Evolutionary conservation across 92 coral and sea anemone genomes (phyloP).

Genomic region (Blastomussa wellsi): DNA sequence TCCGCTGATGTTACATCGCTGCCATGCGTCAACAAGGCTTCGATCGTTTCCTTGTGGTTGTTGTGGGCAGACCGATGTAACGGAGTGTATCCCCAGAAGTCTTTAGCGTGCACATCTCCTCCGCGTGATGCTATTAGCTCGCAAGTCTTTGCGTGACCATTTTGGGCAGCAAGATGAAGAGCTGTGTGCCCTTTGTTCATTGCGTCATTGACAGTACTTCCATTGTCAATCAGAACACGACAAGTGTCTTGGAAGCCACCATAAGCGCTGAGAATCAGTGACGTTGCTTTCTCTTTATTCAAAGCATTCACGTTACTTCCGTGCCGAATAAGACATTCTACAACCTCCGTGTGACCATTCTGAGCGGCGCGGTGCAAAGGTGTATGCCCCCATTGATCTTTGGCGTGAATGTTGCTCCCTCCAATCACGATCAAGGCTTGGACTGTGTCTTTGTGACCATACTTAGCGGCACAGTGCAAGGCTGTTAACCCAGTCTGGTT

Average conservation of each 20-base stretch:
- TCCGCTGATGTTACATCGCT: conserved; percentile 64
- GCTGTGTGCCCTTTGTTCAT: conserved; percentile 73
- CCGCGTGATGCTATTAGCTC: conserved; percentile 47
- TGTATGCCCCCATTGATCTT: conserved; percentile 72
- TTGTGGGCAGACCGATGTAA: conserved; percentile 76
- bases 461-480: conserved; percentile 68
- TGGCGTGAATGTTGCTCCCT: conserved; percentile 51
- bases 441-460: conserved; percentile 65
- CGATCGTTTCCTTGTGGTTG: conserved; percentile 55
- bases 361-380: conserved; percentile 79
- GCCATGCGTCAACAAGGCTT: conserved; percentile 52
- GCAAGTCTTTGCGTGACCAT: conserved; percentile 69
- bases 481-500: conserved; percentile 69
- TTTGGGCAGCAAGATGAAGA: conserved; percentile 81
- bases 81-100: conserved; percentile 73
- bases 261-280: conserved; percentile 70
- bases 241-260: conserved; percentile 67
- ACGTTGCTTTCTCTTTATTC: conserved; percentile 67
- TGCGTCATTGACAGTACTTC: conserved; percentile 56
- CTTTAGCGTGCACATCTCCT: conserved; percentile 49
- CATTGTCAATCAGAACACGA: conserved; percentile 55
- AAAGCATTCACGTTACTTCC: conserved; percentile 47
- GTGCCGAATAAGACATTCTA: conserved; percentile 51
- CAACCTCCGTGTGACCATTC: conserved; percentile 67
- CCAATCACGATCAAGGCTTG: conserved; percentile 46